These are phyloP conservation scores for Loripinus fragilis DNA, from an alignment of 2,888 invertebrate species.

Conservation along the genomic window DNA sequence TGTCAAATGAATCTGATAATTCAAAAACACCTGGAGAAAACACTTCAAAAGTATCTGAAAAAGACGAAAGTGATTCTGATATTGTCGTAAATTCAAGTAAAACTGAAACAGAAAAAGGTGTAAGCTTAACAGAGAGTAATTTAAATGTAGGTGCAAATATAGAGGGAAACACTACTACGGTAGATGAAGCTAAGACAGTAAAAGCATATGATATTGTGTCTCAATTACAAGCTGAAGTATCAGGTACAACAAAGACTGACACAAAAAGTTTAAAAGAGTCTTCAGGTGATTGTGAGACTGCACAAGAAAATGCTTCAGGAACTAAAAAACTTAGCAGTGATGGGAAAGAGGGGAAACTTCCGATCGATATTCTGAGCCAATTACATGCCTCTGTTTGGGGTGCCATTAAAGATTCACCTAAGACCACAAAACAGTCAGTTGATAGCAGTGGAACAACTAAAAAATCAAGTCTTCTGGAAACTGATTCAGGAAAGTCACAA, in stretches of 20 bases:
- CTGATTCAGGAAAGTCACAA: background rate
- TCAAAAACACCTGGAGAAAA: background rate
- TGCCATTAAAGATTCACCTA: background rate
- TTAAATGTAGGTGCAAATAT: background rate
- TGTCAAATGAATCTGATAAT: background rate
- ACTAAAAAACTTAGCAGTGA: background rate
- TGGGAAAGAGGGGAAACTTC: background rate
- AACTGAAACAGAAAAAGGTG: background rate
- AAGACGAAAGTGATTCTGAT: background rate
- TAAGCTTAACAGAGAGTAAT: background rate
- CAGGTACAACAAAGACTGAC: constrained; percentile 1
- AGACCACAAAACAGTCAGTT: background rate
- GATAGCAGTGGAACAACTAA: background rate
- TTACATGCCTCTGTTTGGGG: constrained; percentile 12
- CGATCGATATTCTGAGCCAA: constrained; percentile 4
- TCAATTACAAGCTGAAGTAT: constrained; percentile 45
- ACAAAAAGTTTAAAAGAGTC: background rate
- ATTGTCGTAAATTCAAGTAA: background rate
- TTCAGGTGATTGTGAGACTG: background rate
- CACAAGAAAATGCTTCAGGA: background rate
- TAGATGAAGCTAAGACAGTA: background rate
- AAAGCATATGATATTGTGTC: constrained; percentile 36
- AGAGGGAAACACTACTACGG: background rate
- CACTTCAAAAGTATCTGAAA: background rate
- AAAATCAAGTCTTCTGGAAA: constrained; percentile 7